Percentiles rank a stretch among this genome's conserved stretches.
These are phyloP conservation scores for Lycia hirtaria DNA, from an alignment of 2,888 invertebrate species.

Conservation along the genomic window DNA sequence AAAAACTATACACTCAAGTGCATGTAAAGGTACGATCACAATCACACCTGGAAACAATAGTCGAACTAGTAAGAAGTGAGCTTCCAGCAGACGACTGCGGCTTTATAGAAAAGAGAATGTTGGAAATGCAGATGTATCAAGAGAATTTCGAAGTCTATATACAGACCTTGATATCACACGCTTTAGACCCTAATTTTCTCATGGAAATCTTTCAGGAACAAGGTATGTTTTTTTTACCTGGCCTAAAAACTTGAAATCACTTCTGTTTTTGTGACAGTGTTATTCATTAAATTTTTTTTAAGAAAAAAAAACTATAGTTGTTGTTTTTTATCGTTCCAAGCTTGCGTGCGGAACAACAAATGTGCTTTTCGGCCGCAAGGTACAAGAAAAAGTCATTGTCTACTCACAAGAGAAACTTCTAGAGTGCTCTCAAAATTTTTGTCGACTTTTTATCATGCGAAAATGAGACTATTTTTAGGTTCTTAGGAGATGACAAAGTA, in stretches of 20 bases:
- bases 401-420: constrained; percentile 30
- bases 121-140: constrained; percentile 91
- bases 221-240: constrained; percentile 83
- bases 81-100: constrained; percentile 89
- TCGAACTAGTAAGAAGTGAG: constrained; percentile 91
- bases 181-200: constrained; percentile 94
- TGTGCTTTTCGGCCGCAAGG: constrained; percentile 38
- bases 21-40: constrained; percentile 91
- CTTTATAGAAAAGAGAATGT: constrained; percentile 90
- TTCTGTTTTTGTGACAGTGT: background rate
- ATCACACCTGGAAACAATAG: constrained; percentile 91
- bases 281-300: background rate
- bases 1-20: constrained; percentile 91
- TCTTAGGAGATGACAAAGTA: too few species aligned
- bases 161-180: constrained; percentile 95
- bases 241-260: background rate
- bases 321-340: constrained; percentile 20
- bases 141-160: constrained; percentile 96
- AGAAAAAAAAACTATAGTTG: constrained; percentile 1
- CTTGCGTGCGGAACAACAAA: constrained; percentile 31
- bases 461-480: too few species aligned
- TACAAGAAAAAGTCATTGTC: constrained; percentile 36
- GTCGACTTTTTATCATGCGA: background rate
- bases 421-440: background rate
- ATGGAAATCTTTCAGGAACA: constrained; percentile 95